Conservation (phyloP, 1,140 invertebrate genomes). For the Drosophila funebris region DNA sequence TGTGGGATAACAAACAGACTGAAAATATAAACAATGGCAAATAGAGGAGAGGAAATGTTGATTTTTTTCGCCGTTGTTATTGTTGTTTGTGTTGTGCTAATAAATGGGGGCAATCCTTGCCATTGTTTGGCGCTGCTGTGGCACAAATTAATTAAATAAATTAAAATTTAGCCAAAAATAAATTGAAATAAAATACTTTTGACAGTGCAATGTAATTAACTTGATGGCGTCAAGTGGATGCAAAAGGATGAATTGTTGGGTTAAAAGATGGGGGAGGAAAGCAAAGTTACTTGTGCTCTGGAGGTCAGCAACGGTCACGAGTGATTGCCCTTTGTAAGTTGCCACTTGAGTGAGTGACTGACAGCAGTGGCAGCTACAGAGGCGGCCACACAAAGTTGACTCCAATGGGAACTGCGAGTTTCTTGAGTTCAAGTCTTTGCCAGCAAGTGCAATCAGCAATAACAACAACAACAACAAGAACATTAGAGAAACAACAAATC, state of each 20-base stretch:
- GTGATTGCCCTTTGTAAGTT: constrained; percentile 75
- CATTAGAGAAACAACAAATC: constrained; percentile 10
- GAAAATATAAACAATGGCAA: constrained; percentile 47
- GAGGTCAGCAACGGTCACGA: constrained; percentile 54
- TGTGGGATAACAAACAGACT: constrained; percentile 25
- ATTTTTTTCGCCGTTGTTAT: constrained; percentile 9
- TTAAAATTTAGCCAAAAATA: constrained; percentile 63
- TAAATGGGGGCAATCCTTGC: constrained; percentile 31
- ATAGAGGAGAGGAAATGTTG: constrained; percentile 30
- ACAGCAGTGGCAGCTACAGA: neutral
- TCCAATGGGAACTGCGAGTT: neutral
- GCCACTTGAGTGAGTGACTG: constrained; percentile 35
- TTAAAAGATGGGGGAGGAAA: neutral
- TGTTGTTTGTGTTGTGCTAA: constrained; percentile 31
- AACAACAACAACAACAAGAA: constrained; percentile 9
- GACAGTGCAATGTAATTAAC: constrained; percentile 62
- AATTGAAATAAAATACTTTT: constrained; percentile 66
- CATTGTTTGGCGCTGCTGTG: constrained; percentile 9
- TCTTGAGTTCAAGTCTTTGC: neutral
- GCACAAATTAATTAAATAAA: constrained; percentile 71
- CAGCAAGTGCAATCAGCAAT: constrained; percentile 15
- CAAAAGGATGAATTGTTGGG: neutral
- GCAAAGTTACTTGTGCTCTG: neutral
- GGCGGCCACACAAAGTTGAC: constrained; percentile 15
- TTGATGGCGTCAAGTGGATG: constrained; percentile 22